phyloP scores from a whole-genome alignment of 2,797 vertebrate genomes.

The Emydoidea blandingii region DNA sequence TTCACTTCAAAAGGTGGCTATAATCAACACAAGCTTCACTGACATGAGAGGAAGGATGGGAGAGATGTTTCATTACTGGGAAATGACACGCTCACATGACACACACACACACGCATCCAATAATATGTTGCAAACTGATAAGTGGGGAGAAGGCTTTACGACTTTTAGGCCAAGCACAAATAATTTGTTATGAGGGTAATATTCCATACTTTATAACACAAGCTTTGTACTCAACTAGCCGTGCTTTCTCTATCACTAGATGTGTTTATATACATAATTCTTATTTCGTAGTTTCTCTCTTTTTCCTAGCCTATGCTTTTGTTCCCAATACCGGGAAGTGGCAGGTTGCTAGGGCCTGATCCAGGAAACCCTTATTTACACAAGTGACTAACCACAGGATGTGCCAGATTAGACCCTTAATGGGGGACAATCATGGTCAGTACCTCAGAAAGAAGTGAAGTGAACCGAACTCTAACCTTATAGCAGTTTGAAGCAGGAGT shows the following conservation, averaged over 20 bases:
- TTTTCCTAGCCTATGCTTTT: not conserved
- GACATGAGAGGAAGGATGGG: not conserved
- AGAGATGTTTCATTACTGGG: not conserved
- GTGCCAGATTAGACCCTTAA: not conserved
- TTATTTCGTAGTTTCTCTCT: not conserved
- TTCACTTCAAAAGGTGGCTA: not conserved
- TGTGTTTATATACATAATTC: not conserved
- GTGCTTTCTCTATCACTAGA: not conserved
- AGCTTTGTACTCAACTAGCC: not conserved
- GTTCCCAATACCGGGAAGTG: not conserved
- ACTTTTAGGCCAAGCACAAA: not conserved
- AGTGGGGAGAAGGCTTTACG: fast-evolving
- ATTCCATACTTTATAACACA: not conserved
- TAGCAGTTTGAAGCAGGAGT: not conserved
- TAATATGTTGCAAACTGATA: not conserved
- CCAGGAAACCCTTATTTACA: not conserved
- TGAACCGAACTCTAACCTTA: not conserved
- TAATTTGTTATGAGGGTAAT: not conserved
- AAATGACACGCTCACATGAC: not conserved
- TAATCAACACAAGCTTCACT: not conserved
- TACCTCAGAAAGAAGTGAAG: not conserved
- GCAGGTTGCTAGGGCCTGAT: not conserved
- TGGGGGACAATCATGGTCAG: not conserved
- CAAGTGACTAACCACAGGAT: not conserved
- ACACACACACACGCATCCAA: not conserved